Evolutionary conservation across 2,888 invertebrate species (phyloP), one percentile per base, ranked within the genome.

Genomic region (Ormyrus pomaceus): DNA sequence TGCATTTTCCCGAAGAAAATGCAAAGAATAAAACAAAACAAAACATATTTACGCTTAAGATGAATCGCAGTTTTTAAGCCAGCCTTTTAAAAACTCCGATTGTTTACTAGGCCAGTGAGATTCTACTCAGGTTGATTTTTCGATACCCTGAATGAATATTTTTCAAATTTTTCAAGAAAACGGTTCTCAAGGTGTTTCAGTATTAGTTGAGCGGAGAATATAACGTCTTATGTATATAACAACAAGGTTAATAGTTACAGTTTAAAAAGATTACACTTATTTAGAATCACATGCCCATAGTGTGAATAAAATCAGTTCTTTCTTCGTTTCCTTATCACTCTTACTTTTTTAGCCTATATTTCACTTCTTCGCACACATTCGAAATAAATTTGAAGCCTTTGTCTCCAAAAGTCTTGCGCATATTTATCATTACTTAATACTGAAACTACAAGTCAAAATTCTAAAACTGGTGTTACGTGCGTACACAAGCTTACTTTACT

Each of bases 191-290:
- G 48, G 74, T 74, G 74, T 74, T 77, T 64, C 62, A 69, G 19
- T 81, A 46, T 71, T 72, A 75, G 68, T 13, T 79, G 58, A 80
- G 82, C 84, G 80, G 83, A 86, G 85, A 88, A 86, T 87, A 86
- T 89, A 89, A 90, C 88, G 86, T 85, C 90, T 91, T 91, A 91
- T 91, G 88, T 89, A 91, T 90, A 90, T 91, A 91, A 90, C 90
- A 91, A 91, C 90, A 91, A 89, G 87, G 87, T 88, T 88, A 89
- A 90, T 88, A 87, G 86, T 88, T 87, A 90, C 87, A 87, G 86
- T 87, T 90, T 87, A 86, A 88, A 89, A 88, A 89, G 86, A 87
- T 89, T 88, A 89, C 86, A 87, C 84, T 87, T 88, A 89, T 88
- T 89, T 89, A 89, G 88, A 90, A 89, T 90, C 87, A 86, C 86